Percentiles rank a stretch among this genome's conserved stretches.
phyloP scores from a whole-genome alignment of 2,888 invertebrate species.

The Clistopyga incitator region DNA sequence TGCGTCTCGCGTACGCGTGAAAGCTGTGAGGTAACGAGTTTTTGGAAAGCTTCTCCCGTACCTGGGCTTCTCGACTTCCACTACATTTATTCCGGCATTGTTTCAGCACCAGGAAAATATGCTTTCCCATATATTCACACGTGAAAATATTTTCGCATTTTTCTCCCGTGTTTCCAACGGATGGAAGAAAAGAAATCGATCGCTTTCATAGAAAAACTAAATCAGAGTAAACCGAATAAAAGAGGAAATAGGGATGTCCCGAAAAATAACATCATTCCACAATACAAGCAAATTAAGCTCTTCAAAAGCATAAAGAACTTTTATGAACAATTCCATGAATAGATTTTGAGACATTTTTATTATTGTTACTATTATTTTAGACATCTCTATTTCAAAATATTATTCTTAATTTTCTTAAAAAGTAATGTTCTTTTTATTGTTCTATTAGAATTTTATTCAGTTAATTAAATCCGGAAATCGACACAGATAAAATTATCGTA shows the following conservation, averaged over 20 bases:
- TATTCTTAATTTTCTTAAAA: too few species aligned
- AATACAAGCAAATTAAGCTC: too few species aligned
- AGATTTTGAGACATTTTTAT: too few species aligned
- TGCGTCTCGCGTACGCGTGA: slow-evolving; percentile 27
- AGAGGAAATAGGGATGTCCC: not conserved
- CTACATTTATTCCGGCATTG: slow-evolving; percentile 36
- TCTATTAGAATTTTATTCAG: too few species aligned
- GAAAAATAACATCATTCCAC: too few species aligned
- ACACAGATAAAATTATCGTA: too few species aligned
- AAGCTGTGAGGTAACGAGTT: slow-evolving; percentile 51
- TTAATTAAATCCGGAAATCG: too few species aligned
- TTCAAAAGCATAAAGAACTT: too few species aligned
- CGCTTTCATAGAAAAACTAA: not conserved
- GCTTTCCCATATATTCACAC: slow-evolving; percentile 6
- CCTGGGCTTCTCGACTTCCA: slow-evolving; percentile 15
- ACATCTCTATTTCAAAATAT: too few species aligned
- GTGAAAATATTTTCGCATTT: slow-evolving; percentile 26
- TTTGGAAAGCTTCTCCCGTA: slow-evolving; percentile 12
- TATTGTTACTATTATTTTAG: too few species aligned
- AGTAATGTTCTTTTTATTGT: too few species aligned
- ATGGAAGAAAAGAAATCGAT: not conserved
- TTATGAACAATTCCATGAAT: too few species aligned
- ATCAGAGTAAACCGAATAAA: not conserved
- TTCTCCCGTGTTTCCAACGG: not conserved
- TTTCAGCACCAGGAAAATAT: slow-evolving; percentile 14